A percentile compares a stretch with the other conserved stretches of the same genome.
These are phyloP conservation scores for Eublepharis macularius DNA, from an alignment of 2,113 vertebrate species.

Conservation along the genomic window DNA sequence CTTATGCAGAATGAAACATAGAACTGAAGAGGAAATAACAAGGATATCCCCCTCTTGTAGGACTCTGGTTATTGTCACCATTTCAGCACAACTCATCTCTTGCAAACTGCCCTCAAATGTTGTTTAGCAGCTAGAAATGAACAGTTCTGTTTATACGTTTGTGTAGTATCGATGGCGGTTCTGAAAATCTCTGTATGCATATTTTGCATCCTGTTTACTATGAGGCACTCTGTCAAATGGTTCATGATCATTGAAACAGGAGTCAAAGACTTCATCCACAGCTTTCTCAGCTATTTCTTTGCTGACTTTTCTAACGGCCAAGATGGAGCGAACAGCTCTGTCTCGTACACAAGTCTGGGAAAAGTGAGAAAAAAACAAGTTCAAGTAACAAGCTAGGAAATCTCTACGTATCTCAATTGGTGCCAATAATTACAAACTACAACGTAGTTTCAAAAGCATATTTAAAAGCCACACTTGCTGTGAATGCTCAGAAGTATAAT, in stretches of 20 bases:
- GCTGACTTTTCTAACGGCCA: conserved; percentile 90
- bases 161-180: conserved; percentile 87
- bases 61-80: background rate
- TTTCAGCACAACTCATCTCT: background rate
- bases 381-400: background rate
- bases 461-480: too few relatives aligned
- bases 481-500: background rate
- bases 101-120: background rate
- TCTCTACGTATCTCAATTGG: background rate
- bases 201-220: conserved; percentile 81
- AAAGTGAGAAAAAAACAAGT: background rate
- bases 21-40: background rate
- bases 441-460: background rate
- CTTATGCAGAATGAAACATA: background rate
- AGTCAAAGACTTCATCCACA: conserved; percentile 91
- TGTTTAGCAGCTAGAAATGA: background rate
- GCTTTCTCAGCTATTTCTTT: conserved; percentile 85
- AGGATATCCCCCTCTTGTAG: too few relatives aligned
- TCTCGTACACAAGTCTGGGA: conserved; percentile 87
- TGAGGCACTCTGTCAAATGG: conserved; percentile 95
- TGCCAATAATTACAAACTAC: background rate
- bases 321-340: conserved; percentile 90
- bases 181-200: conserved; percentile 86
- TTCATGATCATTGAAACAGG: conserved; percentile 92
- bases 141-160: conserved; percentile 80